These are phyloP conservation scores for Octopus sinensis DNA, from an alignment of 1,140 invertebrate species.

Conservation along the genomic window DNA sequence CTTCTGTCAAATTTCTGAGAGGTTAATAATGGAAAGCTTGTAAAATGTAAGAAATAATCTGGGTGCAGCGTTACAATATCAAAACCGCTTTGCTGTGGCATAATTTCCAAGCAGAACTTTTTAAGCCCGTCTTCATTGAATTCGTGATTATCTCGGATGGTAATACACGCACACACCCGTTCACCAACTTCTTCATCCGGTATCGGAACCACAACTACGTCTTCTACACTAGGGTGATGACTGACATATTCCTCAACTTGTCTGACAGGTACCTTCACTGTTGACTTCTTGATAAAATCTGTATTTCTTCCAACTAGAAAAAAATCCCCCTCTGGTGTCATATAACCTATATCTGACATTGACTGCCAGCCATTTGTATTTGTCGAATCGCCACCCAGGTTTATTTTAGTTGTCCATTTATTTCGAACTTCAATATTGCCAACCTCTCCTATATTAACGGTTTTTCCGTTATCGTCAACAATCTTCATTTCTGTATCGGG, in stretches of 20 bases:
- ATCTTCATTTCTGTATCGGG: constrained; percentile 11
- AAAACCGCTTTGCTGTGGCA: neutral
- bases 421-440: constrained; percentile 13
- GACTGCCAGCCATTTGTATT: constrained; percentile 8
- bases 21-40: neutral
- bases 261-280: neutral
- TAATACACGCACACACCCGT: constrained; percentile 19
- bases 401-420: neutral
- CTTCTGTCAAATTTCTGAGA: constrained; percentile 10
- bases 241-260: constrained; percentile 13
- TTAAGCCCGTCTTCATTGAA: constrained; percentile 2
- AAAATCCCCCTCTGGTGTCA: neutral
- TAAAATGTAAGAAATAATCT: constrained; percentile 9
- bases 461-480: constrained; percentile 8
- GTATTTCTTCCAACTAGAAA: constrained; percentile 9
- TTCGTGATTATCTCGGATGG: neutral
- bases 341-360: constrained; percentile 15
- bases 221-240: constrained; percentile 5
- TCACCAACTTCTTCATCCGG: constrained; percentile 13
- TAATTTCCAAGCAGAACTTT: neutral
- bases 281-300: constrained; percentile 12
- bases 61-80: neutral
- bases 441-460: constrained; percentile 1
- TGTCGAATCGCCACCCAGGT: neutral
- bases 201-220: constrained; percentile 18